These are phyloP conservation scores for Papilio polytes DNA, from an alignment of 1,140 invertebrate genomes.

Conservation along the genomic window DNA sequence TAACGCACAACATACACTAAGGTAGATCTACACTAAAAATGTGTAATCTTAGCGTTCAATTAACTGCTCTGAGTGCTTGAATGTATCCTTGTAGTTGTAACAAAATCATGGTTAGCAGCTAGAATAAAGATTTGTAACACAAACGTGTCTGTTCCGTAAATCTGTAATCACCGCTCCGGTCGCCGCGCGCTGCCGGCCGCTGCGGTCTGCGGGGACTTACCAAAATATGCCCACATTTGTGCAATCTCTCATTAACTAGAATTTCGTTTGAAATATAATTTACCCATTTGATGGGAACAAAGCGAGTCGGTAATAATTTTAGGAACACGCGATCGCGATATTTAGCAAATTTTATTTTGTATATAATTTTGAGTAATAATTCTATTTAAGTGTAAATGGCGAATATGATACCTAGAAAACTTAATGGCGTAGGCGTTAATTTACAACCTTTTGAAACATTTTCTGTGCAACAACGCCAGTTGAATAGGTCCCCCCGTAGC, in stretches of 20 bases:
- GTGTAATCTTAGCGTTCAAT: too few relatives aligned
- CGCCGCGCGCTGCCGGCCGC: neutral
- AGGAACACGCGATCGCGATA: neutral
- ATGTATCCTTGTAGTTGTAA: neutral
- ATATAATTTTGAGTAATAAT: neutral
- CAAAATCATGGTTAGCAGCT: neutral
- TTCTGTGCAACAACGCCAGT: neutral
- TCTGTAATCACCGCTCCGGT: neutral
- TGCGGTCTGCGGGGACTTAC: constrained; percentile 17
- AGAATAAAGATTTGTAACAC: neutral
- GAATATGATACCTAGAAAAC: neutral
- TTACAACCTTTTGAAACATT: neutral
- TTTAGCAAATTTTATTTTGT: too few relatives aligned
- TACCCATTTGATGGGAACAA: neutral
- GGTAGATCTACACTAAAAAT: too few relatives aligned
- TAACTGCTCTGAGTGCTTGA: neutral
- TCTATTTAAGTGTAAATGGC: too few relatives aligned
- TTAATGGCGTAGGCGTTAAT: constrained; percentile 12
- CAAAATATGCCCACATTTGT: constrained; percentile 21
- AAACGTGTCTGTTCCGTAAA: constrained; percentile 22
- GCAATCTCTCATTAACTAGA: constrained; percentile 14
- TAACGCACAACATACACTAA: too few relatives aligned
- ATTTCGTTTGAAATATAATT: constrained; percentile 16
- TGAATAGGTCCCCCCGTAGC: neutral
- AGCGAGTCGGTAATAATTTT: neutral